Percentiles rank a stretch among this genome's conserved stretches.
phyloP scores from a whole-genome alignment of 2,888 invertebrate species.

The Steinernema hermaphroditum region DNA sequence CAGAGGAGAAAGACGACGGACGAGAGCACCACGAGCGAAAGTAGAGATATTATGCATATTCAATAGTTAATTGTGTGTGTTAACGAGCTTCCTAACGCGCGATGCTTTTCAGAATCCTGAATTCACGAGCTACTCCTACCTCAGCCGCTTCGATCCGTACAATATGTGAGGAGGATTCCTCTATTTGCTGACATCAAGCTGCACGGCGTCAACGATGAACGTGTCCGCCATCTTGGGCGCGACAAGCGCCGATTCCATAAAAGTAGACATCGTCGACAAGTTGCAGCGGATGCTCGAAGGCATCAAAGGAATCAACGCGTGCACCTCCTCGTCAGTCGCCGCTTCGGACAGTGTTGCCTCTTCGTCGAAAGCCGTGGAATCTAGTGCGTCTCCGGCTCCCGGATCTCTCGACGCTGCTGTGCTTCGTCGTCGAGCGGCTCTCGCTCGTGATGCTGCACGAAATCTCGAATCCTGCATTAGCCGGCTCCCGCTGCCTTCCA shows the following conservation, averaged over 20 bases:
- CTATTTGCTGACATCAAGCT: neutral
- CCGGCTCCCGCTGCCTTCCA: conserved; percentile 11
- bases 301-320: neutral
- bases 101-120: neutral
- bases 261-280: conserved; percentile 13
- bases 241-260: neutral
- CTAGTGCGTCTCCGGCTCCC: neutral
- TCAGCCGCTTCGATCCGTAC: neutral
- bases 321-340: neutral
- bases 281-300: conserved; percentile 21
- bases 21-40: conserved; percentile 12
- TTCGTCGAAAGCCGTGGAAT: neutral
- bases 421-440: neutral
- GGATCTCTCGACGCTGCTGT: conserved; percentile 1
- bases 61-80: conserved; percentile 5
- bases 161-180: neutral
- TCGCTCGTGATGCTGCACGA: neutral
- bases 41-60: conserved; percentile 26
- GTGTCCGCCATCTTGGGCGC: neutral
- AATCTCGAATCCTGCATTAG: conserved; percentile 22
- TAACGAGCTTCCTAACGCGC: conserved; percentile 4
- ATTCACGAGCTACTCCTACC: neutral
- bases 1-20: conserved; percentile 18
- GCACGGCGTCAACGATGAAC: conserved; percentile 8
- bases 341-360: neutral